These are phyloP conservation scores for Yponomeuta sedellus DNA, from an alignment of 2,888 invertebrate genomes.

Conservation along the genomic window DNA sequence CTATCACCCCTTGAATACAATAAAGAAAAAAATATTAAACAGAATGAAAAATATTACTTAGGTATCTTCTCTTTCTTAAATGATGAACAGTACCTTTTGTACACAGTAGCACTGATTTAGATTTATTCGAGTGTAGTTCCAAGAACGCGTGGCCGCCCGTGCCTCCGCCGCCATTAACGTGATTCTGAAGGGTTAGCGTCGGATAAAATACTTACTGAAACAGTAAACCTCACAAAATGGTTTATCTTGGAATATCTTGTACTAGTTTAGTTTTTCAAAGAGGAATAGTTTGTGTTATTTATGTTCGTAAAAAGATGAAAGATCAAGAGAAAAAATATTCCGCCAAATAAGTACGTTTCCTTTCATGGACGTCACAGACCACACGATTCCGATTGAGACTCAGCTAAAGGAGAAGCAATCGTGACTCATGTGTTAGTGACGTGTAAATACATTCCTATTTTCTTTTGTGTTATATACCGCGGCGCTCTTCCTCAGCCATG, in stretches of 20 bases:
- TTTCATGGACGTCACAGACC: neutral
- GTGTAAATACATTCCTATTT: constrained; percentile 59
- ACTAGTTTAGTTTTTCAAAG: neutral
- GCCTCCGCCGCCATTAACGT: constrained; percentile 45
- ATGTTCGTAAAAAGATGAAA: neutral
- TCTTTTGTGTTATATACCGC: constrained; percentile 42
- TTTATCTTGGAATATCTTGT: constrained; percentile 24
- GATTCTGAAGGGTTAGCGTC: constrained; percentile 48
- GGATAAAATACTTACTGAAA: constrained; percentile 40
- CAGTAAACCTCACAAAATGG: constrained; percentile 47
- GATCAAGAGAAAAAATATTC: neutral
- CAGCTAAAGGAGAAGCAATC: constrained; percentile 40
- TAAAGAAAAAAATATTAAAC: too few species aligned
- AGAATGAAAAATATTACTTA: too few species aligned
- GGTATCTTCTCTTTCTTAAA: too few species aligned
- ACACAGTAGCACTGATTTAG: constrained; percentile 40
- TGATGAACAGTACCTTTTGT: constrained; percentile 19
- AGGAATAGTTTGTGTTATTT: neutral
- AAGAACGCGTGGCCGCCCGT: constrained; percentile 30
- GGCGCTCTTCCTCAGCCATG: constrained; percentile 8
- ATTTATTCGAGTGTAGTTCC: constrained; percentile 55
- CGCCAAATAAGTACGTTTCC: neutral
- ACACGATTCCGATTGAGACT: neutral
- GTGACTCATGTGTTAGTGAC: constrained; percentile 44
- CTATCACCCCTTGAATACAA: too few species aligned